Evolutionary conservation across 1,140 invertebrate species (phyloP), one percentile per base, ranked within the genome.

Genomic region (Drosophila dunni): DNA sequence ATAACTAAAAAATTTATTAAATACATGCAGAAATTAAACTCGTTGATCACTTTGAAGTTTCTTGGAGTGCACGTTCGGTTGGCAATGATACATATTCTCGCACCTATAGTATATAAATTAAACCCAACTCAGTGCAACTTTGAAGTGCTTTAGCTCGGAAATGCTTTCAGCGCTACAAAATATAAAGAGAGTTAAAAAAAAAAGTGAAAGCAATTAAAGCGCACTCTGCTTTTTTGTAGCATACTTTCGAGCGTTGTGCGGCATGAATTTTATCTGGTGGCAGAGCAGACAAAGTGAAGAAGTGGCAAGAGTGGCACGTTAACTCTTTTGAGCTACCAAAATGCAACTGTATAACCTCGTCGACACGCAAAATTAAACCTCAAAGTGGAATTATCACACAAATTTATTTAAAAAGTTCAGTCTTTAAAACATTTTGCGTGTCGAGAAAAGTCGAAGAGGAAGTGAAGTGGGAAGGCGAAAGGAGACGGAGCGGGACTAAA

Each of bases 331-430:
- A 33, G 33, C 63, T 33, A 62, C 62, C 8, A 77, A 84, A 57
- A 67, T 68, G 74, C 74, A 81, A 78, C 51, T 66, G 78, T 46
- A 58, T 63, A 85, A 85, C 81, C 78, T 81, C 63, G 85, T 72
- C 78, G 78, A 86, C 78, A 81, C 76, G 71, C 82, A 88, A 82
- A 88, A 86, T 82, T 86, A 86, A 65, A 53, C 83, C 71, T 79
- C 82, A 81, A 85, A 86, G 67, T 85, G 82, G 82, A 86, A 81
- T 86, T 85, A 86, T 79, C 70, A 86, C 81, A 79, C 75, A 86
- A 81, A 70, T 76, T 86, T 79, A 83, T 84, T 84, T 84, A 84
- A 83, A 84, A 84, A 84, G 77, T 88, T 88, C n/a, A 34, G 66
- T 75, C 69, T 85, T 86, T 81, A 63, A 70, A 15, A 34, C 24